Percentiles rank a stretch among this genome's conserved stretches.
Evolutionary conservation across 2,888 invertebrate genomes (phyloP).

Genomic region (Hypena proboscidalis): DNA sequence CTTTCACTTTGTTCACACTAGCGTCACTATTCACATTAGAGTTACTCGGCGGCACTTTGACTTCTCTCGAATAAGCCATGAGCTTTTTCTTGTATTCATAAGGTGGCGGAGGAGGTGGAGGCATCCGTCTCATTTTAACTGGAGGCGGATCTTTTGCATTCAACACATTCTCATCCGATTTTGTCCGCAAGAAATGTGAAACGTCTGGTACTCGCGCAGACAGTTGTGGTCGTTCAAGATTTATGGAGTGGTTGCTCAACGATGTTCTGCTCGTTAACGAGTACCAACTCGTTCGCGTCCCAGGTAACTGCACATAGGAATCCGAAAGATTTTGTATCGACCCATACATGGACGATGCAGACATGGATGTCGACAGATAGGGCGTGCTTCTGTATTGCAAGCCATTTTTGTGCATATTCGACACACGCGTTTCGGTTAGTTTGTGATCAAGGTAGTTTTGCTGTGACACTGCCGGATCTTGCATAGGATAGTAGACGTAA

Average conservation of each 20-base stretch:
- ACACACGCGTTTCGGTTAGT: slow-evolving; percentile 88
- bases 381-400: slow-evolving; percentile 94
- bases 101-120: slow-evolving; percentile 84
- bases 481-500: slow-evolving; percentile 95
- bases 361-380: slow-evolving; percentile 88
- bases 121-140: slow-evolving; percentile 81
- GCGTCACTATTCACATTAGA: slow-evolving; percentile 59
- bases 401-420: slow-evolving; percentile 88
- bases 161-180: slow-evolving; percentile 93
- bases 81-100: slow-evolving; percentile 80
- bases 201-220: slow-evolving; percentile 82
- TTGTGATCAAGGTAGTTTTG: slow-evolving; percentile 97
- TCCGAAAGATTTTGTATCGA: slow-evolving; percentile 93
- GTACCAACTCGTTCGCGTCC: slow-evolving; percentile 86
- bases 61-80: slow-evolving; percentile 82
- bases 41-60: slow-evolving; percentile 54
- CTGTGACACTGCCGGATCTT: slow-evolving; percentile 95
- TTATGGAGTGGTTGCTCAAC: slow-evolving; percentile 86
- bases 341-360: slow-evolving; percentile 89
- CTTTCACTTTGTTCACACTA: slow-evolving; percentile 67
- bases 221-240: slow-evolving; percentile 88
- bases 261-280: slow-evolving; percentile 85
- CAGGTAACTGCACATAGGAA: slow-evolving; percentile 89
- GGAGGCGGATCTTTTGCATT: slow-evolving; percentile 83
- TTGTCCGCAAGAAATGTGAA: slow-evolving; percentile 87